Percentiles rank a stretch among this genome's conserved stretches.
Evolutionary conservation across 2,113 vertebrate genomes (phyloP).

Genomic region (Ameiurus melas): DNA sequence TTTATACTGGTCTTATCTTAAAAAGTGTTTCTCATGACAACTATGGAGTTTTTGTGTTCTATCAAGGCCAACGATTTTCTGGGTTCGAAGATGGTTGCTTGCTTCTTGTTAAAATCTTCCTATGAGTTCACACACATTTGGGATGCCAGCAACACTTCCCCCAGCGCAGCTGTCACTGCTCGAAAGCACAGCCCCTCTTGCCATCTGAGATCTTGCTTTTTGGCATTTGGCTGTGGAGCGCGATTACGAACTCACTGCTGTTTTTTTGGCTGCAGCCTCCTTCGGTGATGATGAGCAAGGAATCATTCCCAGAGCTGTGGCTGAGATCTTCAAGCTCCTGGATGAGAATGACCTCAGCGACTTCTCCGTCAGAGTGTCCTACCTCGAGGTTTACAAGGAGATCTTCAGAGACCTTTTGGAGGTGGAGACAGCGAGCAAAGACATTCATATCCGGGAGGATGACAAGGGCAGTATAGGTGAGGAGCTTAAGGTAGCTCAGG

Average conservation of each 20-base stretch:
- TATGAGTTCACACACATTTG: constrained; percentile 50
- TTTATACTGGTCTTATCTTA: neutral
- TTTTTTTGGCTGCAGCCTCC: constrained; percentile 75
- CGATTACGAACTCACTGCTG: constrained; percentile 51
- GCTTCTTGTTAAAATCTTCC: constrained; percentile 49
- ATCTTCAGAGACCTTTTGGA: constrained; percentile 94
- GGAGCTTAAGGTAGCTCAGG: constrained; percentile 23
- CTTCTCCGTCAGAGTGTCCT: constrained; percentile 89
- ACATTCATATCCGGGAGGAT: constrained; percentile 93
- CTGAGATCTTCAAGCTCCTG: constrained; percentile 91
- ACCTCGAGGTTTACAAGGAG: constrained; percentile 97
- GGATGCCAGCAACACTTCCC: constrained; percentile 60
- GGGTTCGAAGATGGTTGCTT: constrained; percentile 42
- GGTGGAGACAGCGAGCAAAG: constrained; percentile 90
- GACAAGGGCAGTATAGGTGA: constrained; percentile 93
- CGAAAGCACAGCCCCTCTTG: constrained; percentile 40
- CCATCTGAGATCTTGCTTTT: constrained; percentile 57
- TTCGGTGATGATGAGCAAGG: constrained; percentile 93
- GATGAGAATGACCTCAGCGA: constrained; percentile 92
- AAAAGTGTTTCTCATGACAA: constrained; percentile 27
- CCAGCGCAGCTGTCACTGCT: constrained; percentile 53
- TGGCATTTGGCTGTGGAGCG: constrained; percentile 43
- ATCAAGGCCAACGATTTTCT: constrained; percentile 45
- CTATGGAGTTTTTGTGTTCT: constrained; percentile 38
- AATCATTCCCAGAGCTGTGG: constrained; percentile 91